Percentiles rank a stretch among this genome's conserved stretches.
Evolutionary conservation across 2,888 invertebrate genomes (phyloP).

Genomic region (Stegana nigrithorax): DNA sequence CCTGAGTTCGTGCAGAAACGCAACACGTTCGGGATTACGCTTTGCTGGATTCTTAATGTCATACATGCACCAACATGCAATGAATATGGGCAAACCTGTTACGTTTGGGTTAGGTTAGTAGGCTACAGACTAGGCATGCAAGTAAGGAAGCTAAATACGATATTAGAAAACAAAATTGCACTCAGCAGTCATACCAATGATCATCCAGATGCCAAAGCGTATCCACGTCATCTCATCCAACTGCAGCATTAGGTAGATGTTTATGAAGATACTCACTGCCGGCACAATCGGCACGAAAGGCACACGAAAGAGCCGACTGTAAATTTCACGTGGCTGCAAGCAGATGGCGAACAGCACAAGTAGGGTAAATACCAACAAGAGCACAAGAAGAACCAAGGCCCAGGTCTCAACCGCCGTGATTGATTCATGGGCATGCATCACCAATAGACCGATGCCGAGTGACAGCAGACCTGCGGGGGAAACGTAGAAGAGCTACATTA

Average conservation of each 20-base stretch:
- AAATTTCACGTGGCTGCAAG: slow-evolving; percentile 60
- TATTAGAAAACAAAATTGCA: slow-evolving; percentile 19
- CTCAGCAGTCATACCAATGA: slow-evolving; percentile 74
- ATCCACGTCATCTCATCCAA: slow-evolving; percentile 85
- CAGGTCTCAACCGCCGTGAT: slow-evolving; percentile 51
- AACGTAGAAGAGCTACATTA: neutral
- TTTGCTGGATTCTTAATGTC: slow-evolving; percentile 50
- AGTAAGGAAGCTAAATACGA: slow-evolving; percentile 26
- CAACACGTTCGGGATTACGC: slow-evolving; percentile 48
- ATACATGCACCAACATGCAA: slow-evolving; percentile 62
- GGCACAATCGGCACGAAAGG: slow-evolving; percentile 87
- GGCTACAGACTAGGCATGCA: slow-evolving; percentile 38
- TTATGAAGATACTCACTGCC: slow-evolving; percentile 83
- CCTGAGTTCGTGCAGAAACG: slow-evolving; percentile 43
- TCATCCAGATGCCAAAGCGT: slow-evolving; percentile 84
- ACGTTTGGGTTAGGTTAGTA: slow-evolving; percentile 27
- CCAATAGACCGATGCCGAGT: slow-evolving; percentile 54
- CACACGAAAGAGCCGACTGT: slow-evolving; percentile 72
- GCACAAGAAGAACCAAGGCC: slow-evolving; percentile 48
- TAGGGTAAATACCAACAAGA: slow-evolving; percentile 46
- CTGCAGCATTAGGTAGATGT: slow-evolving; percentile 87
- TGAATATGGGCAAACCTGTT: slow-evolving; percentile 62
- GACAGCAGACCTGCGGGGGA: slow-evolving; percentile 54
- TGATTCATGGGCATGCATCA: slow-evolving; percentile 55
- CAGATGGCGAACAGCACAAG: slow-evolving; percentile 57